Evolutionary conservation across 1,140 invertebrate genomes (phyloP), one percentile per base, ranked within the genome.

Genomic region (Ceratina australensis): DNA sequence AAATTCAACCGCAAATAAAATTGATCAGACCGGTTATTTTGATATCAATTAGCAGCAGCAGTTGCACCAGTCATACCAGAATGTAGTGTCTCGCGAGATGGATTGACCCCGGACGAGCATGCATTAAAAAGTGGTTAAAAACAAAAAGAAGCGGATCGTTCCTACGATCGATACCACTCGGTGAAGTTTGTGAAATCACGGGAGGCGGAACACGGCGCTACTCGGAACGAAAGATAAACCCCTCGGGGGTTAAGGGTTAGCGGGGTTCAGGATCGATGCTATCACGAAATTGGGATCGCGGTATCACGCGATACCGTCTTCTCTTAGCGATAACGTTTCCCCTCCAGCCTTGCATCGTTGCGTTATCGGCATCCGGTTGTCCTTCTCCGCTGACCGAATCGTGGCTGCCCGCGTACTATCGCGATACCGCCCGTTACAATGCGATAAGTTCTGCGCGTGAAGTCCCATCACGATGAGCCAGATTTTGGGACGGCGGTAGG

Each of bases 211-310:
- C 42, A 47, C 15, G 26, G 26, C 8, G n/a, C 3, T 5, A 3
- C 24, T 75, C 33, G 33, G 26, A 12, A 13, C 47, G 52, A 10
- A 57, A 71, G 74, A 71, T 77, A 78, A 65, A 68, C 52, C 50
- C 12, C 4, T 10, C 24, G 24, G 50, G 69, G 60, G 69, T 72
- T 78, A 64, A 78, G 76, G 69, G 69, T 78, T 42, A n/a, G 33
- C 61, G 50, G 59, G 69, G 42, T 61, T 71, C 66, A 63, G 47
- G 76, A 82, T 82, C 80, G 71, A 82, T 82, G 76, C 16, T 83
- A 83, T 83, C 82, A 22, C 68, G 76, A 82, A 83, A 83, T 83
- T 79, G 80, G 71, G 80, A 83, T 83, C 82, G 80, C 57, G 63
- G 26, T 42, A 42, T 47, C 13, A 52, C 47, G 26, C 65, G 80